A percentile compares a stretch with the other conserved stretches of the same genome.
Evolutionary conservation across 1,140 invertebrate species (phyloP).

Genomic region (Coelopa frigida): DNA sequence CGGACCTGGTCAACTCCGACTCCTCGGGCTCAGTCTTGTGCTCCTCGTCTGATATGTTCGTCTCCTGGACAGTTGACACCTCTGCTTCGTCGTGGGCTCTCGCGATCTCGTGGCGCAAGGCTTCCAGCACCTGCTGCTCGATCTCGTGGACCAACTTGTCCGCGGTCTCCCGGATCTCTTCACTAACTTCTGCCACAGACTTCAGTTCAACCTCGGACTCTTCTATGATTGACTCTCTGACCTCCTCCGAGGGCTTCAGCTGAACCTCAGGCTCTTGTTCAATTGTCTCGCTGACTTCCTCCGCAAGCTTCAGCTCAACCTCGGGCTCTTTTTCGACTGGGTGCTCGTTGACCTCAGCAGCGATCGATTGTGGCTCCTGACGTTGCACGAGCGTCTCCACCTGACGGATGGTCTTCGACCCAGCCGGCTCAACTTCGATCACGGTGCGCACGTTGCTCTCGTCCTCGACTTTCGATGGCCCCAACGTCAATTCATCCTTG

Average conservation of each 20-base stretch:
- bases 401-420: slow-evolving; percentile 23
- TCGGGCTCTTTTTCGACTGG: neutral
- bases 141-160: slow-evolving; percentile 35
- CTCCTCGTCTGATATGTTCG: neutral
- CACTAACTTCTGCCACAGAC: slow-evolving; percentile 11
- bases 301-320: neutral
- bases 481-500: slow-evolving; percentile 31
- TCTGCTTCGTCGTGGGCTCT: slow-evolving; percentile 7
- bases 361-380: neutral
- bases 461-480: slow-evolving; percentile 32
- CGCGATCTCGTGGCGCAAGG: slow-evolving; percentile 12
- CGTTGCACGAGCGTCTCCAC: neutral
- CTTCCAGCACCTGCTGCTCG: slow-evolving; percentile 32
- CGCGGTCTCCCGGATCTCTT: slow-evolving; percentile 27
- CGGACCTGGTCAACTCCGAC: neutral
- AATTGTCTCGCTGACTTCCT: slow-evolving; percentile 5
- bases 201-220: slow-evolving; percentile 30
- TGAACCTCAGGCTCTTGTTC: neutral
- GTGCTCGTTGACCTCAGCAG: neutral
- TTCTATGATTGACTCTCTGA: slow-evolving; percentile 5
- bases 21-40: neutral
- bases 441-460: slow-evolving; percentile 22
- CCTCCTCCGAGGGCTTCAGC: neutral
- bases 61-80: neutral
- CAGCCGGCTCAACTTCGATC: slow-evolving; percentile 38